These are phyloP conservation scores for Diploptera punctata DNA, from an alignment of 2,888 invertebrate genomes.

Conservation along the genomic window DNA sequence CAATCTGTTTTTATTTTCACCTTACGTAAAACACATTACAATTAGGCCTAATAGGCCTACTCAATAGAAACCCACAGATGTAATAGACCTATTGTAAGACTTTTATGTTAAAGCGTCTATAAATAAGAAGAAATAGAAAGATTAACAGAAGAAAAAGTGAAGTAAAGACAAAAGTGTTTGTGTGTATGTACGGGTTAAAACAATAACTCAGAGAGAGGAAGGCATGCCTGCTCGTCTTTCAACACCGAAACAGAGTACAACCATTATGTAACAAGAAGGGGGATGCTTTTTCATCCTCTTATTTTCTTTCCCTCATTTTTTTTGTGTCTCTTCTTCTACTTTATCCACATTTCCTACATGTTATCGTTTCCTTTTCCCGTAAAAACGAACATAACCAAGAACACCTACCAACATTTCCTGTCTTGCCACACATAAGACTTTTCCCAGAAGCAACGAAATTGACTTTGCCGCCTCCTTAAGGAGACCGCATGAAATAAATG, in stretches of 20 bases:
- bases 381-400: constrained; percentile 1
- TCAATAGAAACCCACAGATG: no score
- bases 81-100: no score
- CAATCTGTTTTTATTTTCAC: no score
- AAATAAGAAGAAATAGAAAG: not conserved
- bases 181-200: constrained; percentile 31
- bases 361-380: constrained; percentile 40
- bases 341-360: constrained; percentile 39
- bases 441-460: not conserved
- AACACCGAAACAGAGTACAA: constrained; percentile 30
- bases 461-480: constrained; percentile 2
- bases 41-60: no score
- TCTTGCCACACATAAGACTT: not conserved
- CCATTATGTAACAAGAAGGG: constrained; percentile 22
- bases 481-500: not conserved
- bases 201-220: constrained; percentile 39
- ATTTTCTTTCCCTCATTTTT: not conserved
- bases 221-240: constrained; percentile 38
- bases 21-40: no score
- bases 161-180: constrained; percentile 9
- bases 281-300: constrained; percentile 6
- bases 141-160: not conserved
- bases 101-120: no score
- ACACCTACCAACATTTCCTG: not conserved
- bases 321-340: constrained; percentile 3